Evolutionary conservation across 2,888 invertebrate species (phyloP).

Genomic region (Andrena flavipes): DNA sequence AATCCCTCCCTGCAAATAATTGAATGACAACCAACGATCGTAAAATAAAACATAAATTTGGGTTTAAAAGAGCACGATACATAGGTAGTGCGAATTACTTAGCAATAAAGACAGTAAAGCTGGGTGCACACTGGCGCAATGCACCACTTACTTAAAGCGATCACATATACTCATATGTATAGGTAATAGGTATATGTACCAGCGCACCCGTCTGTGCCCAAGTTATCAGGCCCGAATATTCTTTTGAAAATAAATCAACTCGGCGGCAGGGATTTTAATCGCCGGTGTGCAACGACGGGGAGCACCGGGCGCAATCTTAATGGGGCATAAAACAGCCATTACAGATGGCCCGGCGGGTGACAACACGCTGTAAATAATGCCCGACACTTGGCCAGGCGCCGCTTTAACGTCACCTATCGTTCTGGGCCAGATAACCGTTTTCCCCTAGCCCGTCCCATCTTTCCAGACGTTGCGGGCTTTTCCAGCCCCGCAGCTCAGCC

Average conservation of each 20-base stretch:
- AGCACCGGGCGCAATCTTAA: slow-evolving; percentile 79
- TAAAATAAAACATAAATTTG: no score
- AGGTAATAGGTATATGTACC: no score
- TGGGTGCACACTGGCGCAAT: no score
- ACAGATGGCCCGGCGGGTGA: slow-evolving; percentile 83
- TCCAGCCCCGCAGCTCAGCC: slow-evolving; percentile 2
- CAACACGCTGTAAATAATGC: slow-evolving; percentile 80
- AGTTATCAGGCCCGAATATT: slow-evolving; percentile 49
- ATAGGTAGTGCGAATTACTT: no score
- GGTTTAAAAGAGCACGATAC: no score
- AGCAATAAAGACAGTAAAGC: no score
- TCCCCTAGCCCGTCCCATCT: slow-evolving; percentile 27
- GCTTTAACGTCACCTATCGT: slow-evolving; percentile 43
- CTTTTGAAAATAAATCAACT: slow-evolving; percentile 67
- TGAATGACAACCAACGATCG: no score
- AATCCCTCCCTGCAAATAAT: no score
- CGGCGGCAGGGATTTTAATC: slow-evolving; percentile 68
- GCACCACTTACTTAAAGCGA: no score
- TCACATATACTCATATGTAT: not conserved
- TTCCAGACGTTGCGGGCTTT: slow-evolving; percentile 25
- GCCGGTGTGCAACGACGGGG: slow-evolving; percentile 69
- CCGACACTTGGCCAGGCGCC: slow-evolving; percentile 58
- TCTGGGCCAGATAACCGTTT: slow-evolving; percentile 58
- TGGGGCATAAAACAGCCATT: slow-evolving; percentile 83
- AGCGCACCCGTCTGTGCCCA: no score